phyloP scores from a whole-genome alignment of 2,797 vertebrate genomes.

The Acridotheres tristis region DNA sequence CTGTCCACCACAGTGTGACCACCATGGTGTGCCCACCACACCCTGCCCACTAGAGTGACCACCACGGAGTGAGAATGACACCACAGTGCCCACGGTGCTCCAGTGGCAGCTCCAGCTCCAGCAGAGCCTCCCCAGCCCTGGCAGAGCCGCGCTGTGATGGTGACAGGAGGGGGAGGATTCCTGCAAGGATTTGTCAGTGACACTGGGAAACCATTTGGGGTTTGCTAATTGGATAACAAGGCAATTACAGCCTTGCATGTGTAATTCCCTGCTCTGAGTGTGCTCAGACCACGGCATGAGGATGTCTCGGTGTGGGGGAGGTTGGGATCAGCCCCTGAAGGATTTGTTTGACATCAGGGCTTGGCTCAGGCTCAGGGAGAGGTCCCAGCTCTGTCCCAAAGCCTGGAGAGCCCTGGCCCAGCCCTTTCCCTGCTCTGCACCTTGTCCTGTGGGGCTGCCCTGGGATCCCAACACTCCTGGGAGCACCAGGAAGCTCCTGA shows the following conservation, averaged over 20 bases:
- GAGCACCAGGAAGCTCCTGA: background rate
- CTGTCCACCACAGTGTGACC: too few relatives aligned
- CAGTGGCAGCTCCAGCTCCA: background rate
- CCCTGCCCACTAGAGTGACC: background rate
- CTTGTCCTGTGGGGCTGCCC: background rate
- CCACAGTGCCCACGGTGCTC: background rate
- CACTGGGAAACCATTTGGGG: background rate
- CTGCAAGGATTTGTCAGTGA: background rate
- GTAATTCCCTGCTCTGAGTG: background rate
- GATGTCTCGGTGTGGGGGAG: background rate
- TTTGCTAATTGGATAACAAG: conserved; percentile 30
- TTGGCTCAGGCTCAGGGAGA: background rate
- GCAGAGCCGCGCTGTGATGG: background rate
- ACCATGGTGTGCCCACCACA: fast-evolving
- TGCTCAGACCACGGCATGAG: background rate
- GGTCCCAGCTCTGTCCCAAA: background rate
- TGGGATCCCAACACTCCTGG: background rate
- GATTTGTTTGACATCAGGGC: background rate
- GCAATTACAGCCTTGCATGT: background rate
- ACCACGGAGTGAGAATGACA: background rate
- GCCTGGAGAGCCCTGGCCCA: background rate
- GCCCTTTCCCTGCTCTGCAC: background rate
- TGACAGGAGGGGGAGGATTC: background rate
- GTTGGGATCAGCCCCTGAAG: background rate
- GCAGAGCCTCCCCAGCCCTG: background rate